Percentiles rank a stretch among this genome's conserved stretches.
Conservation (phyloP, 2,797 vertebrate species). For the Discoglossus pictus region DNA sequence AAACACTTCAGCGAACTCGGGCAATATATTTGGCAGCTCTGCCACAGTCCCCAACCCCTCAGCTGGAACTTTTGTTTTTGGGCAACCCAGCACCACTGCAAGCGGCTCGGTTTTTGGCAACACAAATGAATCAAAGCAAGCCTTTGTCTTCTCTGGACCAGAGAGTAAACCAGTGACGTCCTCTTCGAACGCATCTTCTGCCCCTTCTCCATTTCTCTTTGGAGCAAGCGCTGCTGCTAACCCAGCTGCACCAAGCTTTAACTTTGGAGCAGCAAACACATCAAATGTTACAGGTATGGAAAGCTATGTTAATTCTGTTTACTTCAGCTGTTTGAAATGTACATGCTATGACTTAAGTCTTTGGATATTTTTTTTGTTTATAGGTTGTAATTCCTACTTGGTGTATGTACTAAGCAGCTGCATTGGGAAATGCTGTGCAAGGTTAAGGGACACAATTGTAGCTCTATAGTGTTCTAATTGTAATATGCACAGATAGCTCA, state of each 20-base stretch:
- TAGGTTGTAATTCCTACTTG: too few relatives aligned
- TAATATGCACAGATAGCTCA: too few relatives aligned
- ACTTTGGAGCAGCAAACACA: conserved; percentile 78
- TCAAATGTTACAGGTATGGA: conserved; percentile 79
- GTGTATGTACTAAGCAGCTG: too few relatives aligned
- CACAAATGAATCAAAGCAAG: conserved; percentile 67
- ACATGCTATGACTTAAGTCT: not conserved
- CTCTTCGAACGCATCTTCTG: conserved; percentile 62
- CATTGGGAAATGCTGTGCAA: too few relatives aligned
- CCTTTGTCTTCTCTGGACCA: conserved; percentile 82
- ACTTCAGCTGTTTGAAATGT: not conserved
- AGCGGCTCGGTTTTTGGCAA: conserved; percentile 70
- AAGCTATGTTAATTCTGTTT: not conserved
- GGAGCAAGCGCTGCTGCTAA: conserved; percentile 62
- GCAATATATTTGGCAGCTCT: conserved; percentile 74
- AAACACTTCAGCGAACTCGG: conserved; percentile 70
- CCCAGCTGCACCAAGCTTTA: conserved; percentile 72
- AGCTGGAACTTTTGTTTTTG: conserved; percentile 79
- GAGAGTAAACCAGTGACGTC: conserved; percentile 77
- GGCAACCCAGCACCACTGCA: conserved; percentile 75
- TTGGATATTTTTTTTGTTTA: too few relatives aligned
- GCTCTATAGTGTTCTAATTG: too few relatives aligned
- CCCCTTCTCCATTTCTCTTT: conserved; percentile 81
- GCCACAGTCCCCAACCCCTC: conserved; percentile 66
- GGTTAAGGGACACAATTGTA: too few relatives aligned